Base-by-base conservation (phyloP, 2,888 invertebrate species). In the Thumatha senex region DNA sequence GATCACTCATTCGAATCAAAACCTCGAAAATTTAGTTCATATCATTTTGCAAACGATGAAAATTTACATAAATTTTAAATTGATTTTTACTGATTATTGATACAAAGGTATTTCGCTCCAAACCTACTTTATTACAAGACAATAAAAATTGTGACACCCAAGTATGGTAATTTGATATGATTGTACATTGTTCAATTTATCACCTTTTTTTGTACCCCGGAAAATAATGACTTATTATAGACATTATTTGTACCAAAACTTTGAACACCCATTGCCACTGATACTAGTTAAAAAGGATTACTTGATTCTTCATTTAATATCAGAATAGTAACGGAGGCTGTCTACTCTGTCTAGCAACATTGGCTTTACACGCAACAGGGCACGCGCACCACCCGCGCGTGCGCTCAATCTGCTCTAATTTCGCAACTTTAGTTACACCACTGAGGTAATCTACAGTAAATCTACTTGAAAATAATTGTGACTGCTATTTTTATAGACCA, bases 361-460 rank as follows among this genome's bases (percentile, higher is more conserved):
- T 63, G 58, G 55, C n/a, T n/a, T n/a, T n/a, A 60, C 67, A 69
- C 66, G 64, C 66, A 64, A 66, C 63, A 34, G 57, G 56, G 74
- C 77, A 74, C 74, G 76, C 76, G 79, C 78, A 69, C 69, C 70
- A 58, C 48, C 35, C 61, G 59, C 63, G 67, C 63, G 72, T 70
- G 74, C 76, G 64, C 67, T 71, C 70, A 66, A 63, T 58, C 66
- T 82, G 89, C 86, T 89, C 90, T 76, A 88, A 83, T 90, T 90
- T 90, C 89, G 88, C 86, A 90, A 90, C 74, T 56, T 51, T 35
- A 41, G 18, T 48, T 55, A 11, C 45, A 69, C 52, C 42, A 42
- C 41, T 44, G 50, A 63, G 57, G 46, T 24, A 54, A 40, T 48
- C 55, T 48, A 56, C 68, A 67, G 67, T 66, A 67, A 57, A 50